Evolutionary conservation across 2,797 vertebrate genomes (phyloP), one percentile per base, ranked within the genome.

Genomic region (Orestias chungarensis): DNA sequence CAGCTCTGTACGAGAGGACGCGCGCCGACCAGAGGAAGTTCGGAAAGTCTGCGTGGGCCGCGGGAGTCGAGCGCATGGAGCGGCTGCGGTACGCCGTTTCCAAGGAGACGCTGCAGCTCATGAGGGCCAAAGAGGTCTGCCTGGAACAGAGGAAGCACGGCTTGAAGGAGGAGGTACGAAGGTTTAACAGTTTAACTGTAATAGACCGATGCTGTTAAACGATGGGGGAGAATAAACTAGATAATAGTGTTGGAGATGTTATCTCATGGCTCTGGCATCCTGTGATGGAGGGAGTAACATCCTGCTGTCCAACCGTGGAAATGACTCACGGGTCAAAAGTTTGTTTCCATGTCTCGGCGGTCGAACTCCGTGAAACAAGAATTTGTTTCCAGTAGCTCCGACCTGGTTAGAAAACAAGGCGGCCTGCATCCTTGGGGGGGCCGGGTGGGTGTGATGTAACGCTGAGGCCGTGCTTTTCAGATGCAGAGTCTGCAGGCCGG

Each of bases 71-170:
- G 42, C 96, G 97, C 50, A 97, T 99, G 96, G 97, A 99, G 92
- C 96, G 95, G 35, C 95, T 99, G 82, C 97, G 97, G 85, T 97
- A 97, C 84, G 94, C 95, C 0, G 94, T 97, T 74, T 98, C 97
- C 83, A 98, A 97, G 88, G 98, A 99, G 84, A 99, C 97, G 1
- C 91, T 99, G 85, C 98, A 99, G 91, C 93, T 99, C 87, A 99
- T 99, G 97, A 95, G 96, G 81, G 97, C 97, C 78, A 98, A 97
- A 84, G 98, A 99, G 86, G 97, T 99, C 88, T 97, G 96, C 89
- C 94, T 99, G 89, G 98, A 99, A 78, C 96, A 97, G 94, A 97
- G 93, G 93, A 99, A 98, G 70, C 96, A 97, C 68, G 93, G 95
- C 0, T 82, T 99, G 69, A 96, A 95, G 88, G 96, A 98, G 80